Evolutionary conservation across 2,797 vertebrate species (phyloP).

Genomic region (Sardinella longiceps): DNA sequence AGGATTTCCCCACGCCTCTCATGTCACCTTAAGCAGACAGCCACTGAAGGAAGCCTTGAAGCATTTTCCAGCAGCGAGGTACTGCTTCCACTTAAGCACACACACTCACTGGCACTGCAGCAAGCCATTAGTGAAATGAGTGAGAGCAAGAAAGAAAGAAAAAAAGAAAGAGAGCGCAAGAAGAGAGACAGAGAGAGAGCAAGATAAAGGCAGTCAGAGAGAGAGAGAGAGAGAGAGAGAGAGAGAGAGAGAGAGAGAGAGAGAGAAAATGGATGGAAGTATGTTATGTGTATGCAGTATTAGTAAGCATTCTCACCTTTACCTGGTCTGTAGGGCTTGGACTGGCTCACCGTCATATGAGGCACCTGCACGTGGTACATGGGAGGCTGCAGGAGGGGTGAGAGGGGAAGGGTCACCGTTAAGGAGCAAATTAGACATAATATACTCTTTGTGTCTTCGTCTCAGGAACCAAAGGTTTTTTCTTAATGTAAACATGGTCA

Average conservation of each 20-base stretch:
- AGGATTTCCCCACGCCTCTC: neutral
- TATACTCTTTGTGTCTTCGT: neutral
- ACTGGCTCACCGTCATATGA: constrained; percentile 96
- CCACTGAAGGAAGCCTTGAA: neutral
- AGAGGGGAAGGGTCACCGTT: neutral
- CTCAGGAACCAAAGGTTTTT: neutral
- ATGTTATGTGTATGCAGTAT: constrained; percentile 1
- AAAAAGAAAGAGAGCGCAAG: neutral
- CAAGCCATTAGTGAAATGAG: constrained; percentile 2
- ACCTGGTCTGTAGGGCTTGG: constrained; percentile 99
- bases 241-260: constrained; percentile 20
- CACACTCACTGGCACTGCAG: neutral
- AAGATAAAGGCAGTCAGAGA: neutral
- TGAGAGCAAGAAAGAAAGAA: too few relatives aligned
- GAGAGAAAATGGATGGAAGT: neutral
- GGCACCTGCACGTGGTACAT: constrained; percentile 97
- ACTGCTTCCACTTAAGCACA: neutral
- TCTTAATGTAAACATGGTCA: too few relatives aligned
- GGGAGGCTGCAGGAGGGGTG: constrained; percentile 79
- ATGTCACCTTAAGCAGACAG: neutral
- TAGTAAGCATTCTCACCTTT: constrained; percentile 91
- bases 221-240: constrained; percentile 29
- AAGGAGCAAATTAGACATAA: neutral
- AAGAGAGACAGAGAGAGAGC: neutral
- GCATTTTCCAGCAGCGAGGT: neutral